Evolutionary conservation across 2,797 vertebrate species (phyloP).

Genomic region (Harpagifer antarcticus): DNA sequence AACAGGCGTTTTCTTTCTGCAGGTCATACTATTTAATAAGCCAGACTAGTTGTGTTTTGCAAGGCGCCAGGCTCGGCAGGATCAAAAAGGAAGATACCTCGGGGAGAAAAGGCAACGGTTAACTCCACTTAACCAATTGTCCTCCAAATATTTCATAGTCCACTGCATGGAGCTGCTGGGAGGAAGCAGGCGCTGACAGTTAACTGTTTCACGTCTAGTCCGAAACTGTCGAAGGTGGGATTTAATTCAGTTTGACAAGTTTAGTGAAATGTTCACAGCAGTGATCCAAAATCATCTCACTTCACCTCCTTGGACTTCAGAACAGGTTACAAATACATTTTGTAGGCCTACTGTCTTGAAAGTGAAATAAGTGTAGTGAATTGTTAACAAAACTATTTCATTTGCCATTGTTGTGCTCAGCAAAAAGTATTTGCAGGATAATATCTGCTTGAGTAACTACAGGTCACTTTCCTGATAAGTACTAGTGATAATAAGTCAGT

Average conservation of each 20-base stretch:
- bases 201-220: slow-evolving; percentile 75
- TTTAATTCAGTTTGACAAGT: slow-evolving; percentile 7
- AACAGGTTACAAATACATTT: background rate
- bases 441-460: background rate
- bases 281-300: background rate
- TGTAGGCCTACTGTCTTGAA: background rate
- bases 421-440: background rate
- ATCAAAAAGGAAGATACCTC: slow-evolving; percentile 90
- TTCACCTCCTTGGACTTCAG: accelerated
- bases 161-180: slow-evolving; percentile 71
- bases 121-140: slow-evolving; percentile 89
- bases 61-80: slow-evolving; percentile 90
- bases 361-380: no score
- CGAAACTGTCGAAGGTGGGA: background rate
- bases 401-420: background rate
- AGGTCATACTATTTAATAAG: slow-evolving; percentile 89
- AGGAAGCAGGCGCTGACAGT: slow-evolving; percentile 73
- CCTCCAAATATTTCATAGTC: slow-evolving; percentile 85
- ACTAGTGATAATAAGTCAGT: background rate
- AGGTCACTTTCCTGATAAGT: background rate
- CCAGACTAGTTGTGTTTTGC: slow-evolving; percentile 89
- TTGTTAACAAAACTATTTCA: background rate
- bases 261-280: background rate
- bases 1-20: slow-evolving; percentile 86
- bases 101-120: slow-evolving; percentile 87